Percentiles rank a stretch among this genome's conserved stretches.
Conservation (phyloP, 2,113 vertebrate species). For the Corythornis vintsioides region DNA sequence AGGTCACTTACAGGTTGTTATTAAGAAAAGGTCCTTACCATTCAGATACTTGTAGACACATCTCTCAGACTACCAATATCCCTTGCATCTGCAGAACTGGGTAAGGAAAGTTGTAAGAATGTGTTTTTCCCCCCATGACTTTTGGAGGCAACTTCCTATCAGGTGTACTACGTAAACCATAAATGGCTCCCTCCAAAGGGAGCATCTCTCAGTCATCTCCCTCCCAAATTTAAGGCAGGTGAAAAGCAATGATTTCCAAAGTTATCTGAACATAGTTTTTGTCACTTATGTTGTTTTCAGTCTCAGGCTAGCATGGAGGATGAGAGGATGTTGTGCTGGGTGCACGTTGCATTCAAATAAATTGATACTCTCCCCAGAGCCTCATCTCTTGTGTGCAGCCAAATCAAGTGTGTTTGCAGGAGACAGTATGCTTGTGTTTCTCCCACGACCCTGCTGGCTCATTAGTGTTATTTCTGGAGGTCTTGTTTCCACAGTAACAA, state of each 20-base stretch:
- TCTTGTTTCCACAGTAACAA: constrained; percentile 81
- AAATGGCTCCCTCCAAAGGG: background rate
- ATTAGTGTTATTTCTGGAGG: constrained; percentile 77
- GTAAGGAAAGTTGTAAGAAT: background rate
- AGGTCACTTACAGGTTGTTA: background rate
- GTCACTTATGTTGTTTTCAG: background rate
- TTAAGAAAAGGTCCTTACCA: background rate
- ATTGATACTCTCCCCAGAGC: background rate
- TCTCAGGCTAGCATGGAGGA: background rate
- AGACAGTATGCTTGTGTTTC: constrained; percentile 65
- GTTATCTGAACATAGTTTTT: background rate
- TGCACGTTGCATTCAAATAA: constrained; percentile 2
- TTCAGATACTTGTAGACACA: background rate
- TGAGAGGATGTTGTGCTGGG: background rate
- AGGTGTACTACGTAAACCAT: background rate
- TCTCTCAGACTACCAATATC: background rate
- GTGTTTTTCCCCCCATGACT: background rate
- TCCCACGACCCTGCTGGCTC: constrained; percentile 69
- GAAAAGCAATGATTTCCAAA: background rate
- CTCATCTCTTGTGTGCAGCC: constrained; percentile 5
- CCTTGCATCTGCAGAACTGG: background rate
- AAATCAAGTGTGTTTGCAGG: constrained; percentile 62
- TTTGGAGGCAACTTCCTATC: background rate
- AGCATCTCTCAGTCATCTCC: background rate
- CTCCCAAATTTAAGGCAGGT: background rate